Conservation (phyloP, 2,888 invertebrate species). For the Synanthedon vespiformis region DNA sequence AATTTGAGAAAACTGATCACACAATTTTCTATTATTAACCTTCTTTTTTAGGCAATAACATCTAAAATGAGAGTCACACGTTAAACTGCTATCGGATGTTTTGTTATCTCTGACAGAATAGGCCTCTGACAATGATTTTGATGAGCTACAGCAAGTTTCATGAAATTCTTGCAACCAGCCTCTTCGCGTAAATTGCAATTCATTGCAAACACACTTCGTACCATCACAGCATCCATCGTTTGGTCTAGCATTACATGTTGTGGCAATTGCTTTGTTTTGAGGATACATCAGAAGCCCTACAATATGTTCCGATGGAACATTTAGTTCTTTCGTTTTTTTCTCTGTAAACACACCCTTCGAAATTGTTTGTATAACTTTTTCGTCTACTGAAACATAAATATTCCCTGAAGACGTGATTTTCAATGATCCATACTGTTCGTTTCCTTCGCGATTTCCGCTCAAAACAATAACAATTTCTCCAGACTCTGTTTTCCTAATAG, state of each 20-base stretch:
- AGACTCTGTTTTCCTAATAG: constrained; percentile 24
- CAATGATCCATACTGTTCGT: constrained; percentile 22
- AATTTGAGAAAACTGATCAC: constrained; percentile 14
- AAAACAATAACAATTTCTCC: constrained; percentile 30
- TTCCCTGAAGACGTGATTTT: constrained; percentile 39
- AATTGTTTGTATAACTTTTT: constrained; percentile 14
- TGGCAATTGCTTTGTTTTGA: constrained; percentile 23
- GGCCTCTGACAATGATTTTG: too few relatives aligned
- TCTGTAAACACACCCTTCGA: constrained; percentile 7
- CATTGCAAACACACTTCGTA: constrained; percentile 25
- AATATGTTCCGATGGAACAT: constrained; percentile 8
- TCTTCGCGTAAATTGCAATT: constrained; percentile 6
- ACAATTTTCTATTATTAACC: background rate
- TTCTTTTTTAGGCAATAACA: background rate
- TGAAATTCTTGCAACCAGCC: background rate
- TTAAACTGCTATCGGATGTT: background rate
- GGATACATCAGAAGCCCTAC: constrained; percentile 12
- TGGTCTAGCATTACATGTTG: constrained; percentile 20
- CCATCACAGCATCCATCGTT: constrained; percentile 16
- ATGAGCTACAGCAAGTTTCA: background rate
- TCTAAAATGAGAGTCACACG: background rate
- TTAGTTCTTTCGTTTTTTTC: constrained; percentile 1
- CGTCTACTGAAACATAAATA: constrained; percentile 28
- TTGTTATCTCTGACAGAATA: background rate
- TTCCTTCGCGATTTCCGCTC: constrained; percentile 13